Conservation (phyloP, 2,797 vertebrate genomes). For the Acropternis orthonyx region DNA sequence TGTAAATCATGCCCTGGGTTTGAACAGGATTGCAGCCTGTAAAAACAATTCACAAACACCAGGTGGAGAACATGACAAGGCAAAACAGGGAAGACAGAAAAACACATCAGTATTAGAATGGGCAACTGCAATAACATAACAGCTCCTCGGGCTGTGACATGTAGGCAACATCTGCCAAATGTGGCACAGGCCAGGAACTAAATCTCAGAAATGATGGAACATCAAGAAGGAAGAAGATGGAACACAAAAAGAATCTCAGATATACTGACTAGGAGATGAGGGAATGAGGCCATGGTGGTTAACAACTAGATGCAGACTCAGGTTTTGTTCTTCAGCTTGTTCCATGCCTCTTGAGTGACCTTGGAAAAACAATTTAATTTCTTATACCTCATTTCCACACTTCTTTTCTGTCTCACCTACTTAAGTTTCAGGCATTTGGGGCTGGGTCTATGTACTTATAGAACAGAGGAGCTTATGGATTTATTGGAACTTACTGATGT, state of each 20-base stretch:
- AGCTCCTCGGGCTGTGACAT: not conserved
- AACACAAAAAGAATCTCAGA: not conserved
- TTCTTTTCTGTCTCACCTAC: not conserved
- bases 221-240: not conserved
- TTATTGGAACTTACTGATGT: not conserved
- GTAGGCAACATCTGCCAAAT: not conserved
- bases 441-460: not conserved
- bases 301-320: not conserved
- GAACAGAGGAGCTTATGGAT: not conserved
- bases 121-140: not conserved
- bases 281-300: not conserved
- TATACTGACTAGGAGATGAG: not conserved
- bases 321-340: not conserved
- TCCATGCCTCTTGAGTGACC: not conserved
- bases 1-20: not conserved
- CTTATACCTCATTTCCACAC: not conserved
- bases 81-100: not conserved
- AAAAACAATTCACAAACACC: not conserved
- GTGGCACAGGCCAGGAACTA: not conserved
- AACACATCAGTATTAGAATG: not conserved
- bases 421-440: not conserved
- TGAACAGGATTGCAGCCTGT: not conserved
- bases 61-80: not conserved
- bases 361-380: not conserved
- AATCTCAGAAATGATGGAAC: not conserved